These are phyloP conservation scores for Camelus bactrianus DNA, from an alignment of 2,113 vertebrate species.

Conservation along the genomic window DNA sequence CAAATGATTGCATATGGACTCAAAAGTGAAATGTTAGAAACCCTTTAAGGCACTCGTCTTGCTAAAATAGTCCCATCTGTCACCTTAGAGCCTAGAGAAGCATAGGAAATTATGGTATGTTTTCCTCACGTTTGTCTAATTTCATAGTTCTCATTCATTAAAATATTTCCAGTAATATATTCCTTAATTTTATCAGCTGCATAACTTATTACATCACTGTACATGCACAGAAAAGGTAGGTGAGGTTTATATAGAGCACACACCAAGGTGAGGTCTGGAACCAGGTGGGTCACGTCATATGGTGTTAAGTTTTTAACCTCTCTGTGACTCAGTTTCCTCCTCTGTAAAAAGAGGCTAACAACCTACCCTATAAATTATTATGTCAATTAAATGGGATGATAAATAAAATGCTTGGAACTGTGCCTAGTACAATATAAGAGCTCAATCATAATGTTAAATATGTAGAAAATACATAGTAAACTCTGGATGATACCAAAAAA, in stretches of 20 bases:
- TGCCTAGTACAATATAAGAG: background rate
- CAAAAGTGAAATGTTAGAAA: constrained; percentile 64
- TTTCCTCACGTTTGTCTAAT: constrained; percentile 21
- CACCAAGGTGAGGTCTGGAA: background rate
- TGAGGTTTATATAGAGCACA: background rate
- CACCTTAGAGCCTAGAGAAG: background rate
- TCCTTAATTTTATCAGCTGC: background rate
- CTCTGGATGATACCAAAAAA: background rate
- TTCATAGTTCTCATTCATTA: background rate
- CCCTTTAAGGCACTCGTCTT: constrained; percentile 23
- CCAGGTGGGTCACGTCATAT: accelerated
- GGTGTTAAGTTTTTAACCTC: background rate
- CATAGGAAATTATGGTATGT: background rate
- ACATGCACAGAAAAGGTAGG: background rate
- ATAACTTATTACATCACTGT: background rate
- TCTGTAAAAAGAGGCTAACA: background rate
- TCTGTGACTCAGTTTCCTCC: background rate
- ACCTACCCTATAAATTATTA: background rate
- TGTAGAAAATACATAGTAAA: background rate
- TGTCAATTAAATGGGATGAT: background rate
- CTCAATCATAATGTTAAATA: background rate
- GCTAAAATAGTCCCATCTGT: constrained; percentile 59
- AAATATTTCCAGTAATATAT: background rate
- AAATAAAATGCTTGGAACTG: background rate
- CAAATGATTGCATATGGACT: constrained; percentile 25